Evolutionary conservation across 2,113 vertebrate genomes (phyloP), one percentile per base, ranked within the genome.

Genomic region (Grallaria varia): DNA sequence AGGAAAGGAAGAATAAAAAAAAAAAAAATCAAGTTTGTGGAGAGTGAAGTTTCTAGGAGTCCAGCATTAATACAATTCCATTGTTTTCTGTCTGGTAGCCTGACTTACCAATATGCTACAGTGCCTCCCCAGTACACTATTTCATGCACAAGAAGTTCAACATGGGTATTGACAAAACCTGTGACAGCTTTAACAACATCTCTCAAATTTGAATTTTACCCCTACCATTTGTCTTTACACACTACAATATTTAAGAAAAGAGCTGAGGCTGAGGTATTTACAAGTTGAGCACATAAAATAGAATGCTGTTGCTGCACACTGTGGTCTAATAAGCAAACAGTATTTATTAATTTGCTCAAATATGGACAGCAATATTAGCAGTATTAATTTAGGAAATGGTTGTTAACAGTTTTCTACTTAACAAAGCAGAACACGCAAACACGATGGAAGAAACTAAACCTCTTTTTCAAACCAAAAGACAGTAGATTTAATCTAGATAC

Each of bases 191-290:
- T 93, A 68, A 68, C 78, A 44, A 14, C 33, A 50, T 55, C 45
- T 84, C 76, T 89, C 92, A 87, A 80, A 93, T 93, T 52, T 86
- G 8, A 53, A n/a, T 90, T 93, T 84, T 55, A 81, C 30, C 75
- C 40, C 60, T 77, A 74, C 53, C 40, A 27, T 90, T 96, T 94
- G 30, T 56, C 33, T 89, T 90, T 90, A 35, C 53, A 75, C 49
- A 60, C 30, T 68, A 10, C 12, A 35, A 9, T 37, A 27, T 75
- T 74, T 92, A 76, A 72, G 64, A 83, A 93, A 58, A 28, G 24
- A 94, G 35, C 39, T 75, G 19, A 55, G 85, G 64, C 67, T 60
- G 42, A 62, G 27, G 16, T 90, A 64, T 88, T 95, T 92, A 83
- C 0, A 2, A 94, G 60, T 50, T 13, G 18, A 55, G 28, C 62